These are phyloP conservation scores for Bombus picipes DNA, from an alignment of 1,140 invertebrate genomes.

Conservation along the genomic window DNA sequence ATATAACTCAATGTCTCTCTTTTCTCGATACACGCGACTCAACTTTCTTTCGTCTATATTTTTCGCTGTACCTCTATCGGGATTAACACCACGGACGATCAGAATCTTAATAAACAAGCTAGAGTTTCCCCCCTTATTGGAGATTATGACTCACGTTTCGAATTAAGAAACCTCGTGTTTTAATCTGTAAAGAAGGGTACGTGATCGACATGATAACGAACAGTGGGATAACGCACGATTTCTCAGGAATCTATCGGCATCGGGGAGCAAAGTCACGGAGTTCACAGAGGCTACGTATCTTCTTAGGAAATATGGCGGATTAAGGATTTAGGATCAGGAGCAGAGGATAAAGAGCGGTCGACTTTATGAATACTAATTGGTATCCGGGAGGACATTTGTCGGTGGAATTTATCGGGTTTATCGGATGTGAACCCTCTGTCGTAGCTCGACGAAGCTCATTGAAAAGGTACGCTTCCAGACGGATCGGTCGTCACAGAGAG, in stretches of 20 bases:
- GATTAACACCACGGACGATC: background rate
- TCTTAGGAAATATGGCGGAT: slow-evolving; percentile 55
- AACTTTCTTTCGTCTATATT: background rate
- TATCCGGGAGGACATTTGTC: slow-evolving; percentile 55
- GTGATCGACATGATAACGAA: background rate
- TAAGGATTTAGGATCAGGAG: slow-evolving; percentile 33
- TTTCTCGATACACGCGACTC: background rate
- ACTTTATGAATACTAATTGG: slow-evolving; percentile 70
- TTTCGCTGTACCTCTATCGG: background rate
- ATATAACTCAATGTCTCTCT: background rate
- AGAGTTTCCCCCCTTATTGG: background rate
- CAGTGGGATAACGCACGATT: background rate
- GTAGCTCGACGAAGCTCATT: slow-evolving; percentile 53
- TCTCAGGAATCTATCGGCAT: background rate
- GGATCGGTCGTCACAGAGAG: background rate
- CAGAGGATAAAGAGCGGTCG: slow-evolving; percentile 24
- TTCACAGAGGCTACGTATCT: background rate
- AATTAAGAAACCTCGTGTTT: background rate
- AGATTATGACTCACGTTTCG: background rate
- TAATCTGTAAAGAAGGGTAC: background rate
- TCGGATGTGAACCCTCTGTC: slow-evolving; percentile 44
- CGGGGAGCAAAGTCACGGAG: slow-evolving; percentile 11
- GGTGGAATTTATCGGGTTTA: slow-evolving; percentile 65
- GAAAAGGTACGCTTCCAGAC: slow-evolving; percentile 51
- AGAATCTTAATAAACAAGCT: background rate